Conservation (phyloP, 1,140 invertebrate species). For the Ectropis grisescens region DNA sequence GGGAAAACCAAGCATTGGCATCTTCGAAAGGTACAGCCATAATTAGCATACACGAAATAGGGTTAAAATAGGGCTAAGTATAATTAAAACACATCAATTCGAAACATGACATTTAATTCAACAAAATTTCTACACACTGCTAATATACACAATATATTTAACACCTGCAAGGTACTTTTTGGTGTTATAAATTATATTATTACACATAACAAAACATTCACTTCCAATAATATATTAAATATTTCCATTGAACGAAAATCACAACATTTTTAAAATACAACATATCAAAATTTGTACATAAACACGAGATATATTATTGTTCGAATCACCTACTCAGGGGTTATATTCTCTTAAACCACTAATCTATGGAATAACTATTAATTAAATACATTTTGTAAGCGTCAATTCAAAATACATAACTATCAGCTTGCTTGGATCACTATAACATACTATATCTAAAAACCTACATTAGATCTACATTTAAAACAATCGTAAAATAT, state of each 20-base stretch:
- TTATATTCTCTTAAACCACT: conserved; percentile 22
- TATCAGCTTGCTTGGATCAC: too few species aligned
- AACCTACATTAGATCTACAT: conserved; percentile 1
- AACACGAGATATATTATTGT: conserved; percentile 28
- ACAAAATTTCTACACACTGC: conserved; percentile 60
- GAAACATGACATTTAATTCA: conserved; percentile 67
- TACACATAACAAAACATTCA: conserved; percentile 40
- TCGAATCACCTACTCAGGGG: conserved; percentile 26
- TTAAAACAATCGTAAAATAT: too few species aligned
- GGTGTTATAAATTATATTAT: conserved; percentile 54
- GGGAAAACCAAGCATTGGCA: too few species aligned
- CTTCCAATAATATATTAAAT: conserved; percentile 26
- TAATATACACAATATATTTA: conserved; percentile 47
- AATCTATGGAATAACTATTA: conserved; percentile 25
- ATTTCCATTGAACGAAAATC: conserved; percentile 35
- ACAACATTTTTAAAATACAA: conserved; percentile 31
- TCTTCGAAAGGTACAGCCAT: too few species aligned
- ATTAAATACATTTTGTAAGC: conserved; percentile 19
- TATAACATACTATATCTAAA: too few species aligned
- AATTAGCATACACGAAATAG: too few species aligned
- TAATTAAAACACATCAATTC: too few species aligned
- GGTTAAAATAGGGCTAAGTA: too few species aligned
- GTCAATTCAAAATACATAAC: conserved; percentile 11
- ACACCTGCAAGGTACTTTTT: conserved; percentile 48
- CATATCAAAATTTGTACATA: conserved; percentile 29